These are phyloP conservation scores for Phylloscopus whistleri DNA, from an alignment of 2,113 vertebrate genomes.

Conservation along the genomic window DNA sequence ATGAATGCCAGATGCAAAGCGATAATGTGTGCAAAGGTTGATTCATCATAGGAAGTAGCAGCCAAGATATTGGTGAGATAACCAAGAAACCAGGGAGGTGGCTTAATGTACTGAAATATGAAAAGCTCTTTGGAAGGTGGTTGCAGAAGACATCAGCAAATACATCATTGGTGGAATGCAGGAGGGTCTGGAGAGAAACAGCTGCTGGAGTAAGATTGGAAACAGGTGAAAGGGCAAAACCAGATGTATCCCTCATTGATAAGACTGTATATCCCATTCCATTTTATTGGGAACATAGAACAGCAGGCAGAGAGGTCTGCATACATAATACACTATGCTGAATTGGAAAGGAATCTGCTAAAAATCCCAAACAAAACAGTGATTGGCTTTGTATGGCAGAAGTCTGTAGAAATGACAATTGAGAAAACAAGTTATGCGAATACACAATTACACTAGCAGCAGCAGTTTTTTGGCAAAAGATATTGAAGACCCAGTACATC, in stretches of 20 bases:
- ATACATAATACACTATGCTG: background rate
- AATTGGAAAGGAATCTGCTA: background rate
- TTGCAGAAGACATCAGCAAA: background rate
- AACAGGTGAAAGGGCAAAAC: background rate
- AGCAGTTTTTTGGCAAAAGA: background rate
- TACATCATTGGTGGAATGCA: background rate
- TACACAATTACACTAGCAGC: background rate
- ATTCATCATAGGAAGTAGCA: background rate
- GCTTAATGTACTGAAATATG: background rate
- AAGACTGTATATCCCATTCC: background rate
- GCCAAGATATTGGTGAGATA: background rate
- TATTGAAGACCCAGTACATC: background rate
- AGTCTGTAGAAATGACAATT: background rate
- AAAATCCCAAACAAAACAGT: background rate
- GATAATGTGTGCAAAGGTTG: slow-evolving; percentile 21
- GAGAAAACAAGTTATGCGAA: background rate
- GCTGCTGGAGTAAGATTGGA: background rate
- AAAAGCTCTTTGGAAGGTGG: background rate
- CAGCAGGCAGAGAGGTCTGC: background rate
- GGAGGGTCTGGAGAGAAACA: background rate
- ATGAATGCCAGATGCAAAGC: slow-evolving; percentile 35
- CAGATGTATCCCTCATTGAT: background rate
- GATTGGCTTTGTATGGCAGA: background rate
- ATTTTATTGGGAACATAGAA: background rate
- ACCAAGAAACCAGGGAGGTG: background rate